Conservation (phyloP, 2,113 vertebrate species). For the Ophiodon elongatus region DNA sequence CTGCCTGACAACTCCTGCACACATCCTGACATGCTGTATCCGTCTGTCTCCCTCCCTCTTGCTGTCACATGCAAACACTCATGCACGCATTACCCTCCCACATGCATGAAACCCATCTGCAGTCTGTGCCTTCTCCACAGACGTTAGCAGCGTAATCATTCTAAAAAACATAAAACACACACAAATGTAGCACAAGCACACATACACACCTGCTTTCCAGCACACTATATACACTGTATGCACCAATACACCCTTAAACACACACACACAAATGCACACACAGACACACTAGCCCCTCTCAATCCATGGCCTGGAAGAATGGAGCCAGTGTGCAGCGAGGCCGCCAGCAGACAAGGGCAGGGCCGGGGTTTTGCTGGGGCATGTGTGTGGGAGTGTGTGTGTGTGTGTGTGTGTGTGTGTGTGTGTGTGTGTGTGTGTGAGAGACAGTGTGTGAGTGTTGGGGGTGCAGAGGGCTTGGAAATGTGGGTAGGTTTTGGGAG, state of each 20-base stretch:
- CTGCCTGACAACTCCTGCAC: slow-evolving; percentile 53
- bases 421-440: slow-evolving; percentile 29
- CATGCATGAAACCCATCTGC: slow-evolving; percentile 66
- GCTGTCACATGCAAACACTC: slow-evolving; percentile 55
- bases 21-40: slow-evolving; percentile 54
- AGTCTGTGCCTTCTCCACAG: slow-evolving; percentile 38
- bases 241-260: slow-evolving; percentile 43
- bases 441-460: slow-evolving; percentile 20
- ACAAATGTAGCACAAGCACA: slow-evolving; percentile 38
- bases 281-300: slow-evolving; percentile 65
- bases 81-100: slow-evolving; percentile 54
- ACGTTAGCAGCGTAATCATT: slow-evolving; percentile 53
- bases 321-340: slow-evolving; percentile 79
- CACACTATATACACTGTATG: slow-evolving; percentile 46
- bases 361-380: slow-evolving; percentile 62
- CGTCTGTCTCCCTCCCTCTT: slow-evolving; percentile 22
- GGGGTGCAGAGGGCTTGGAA: slow-evolving; percentile 56
- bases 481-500: slow-evolving; percentile 76
- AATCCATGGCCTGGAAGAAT: slow-evolving; percentile 77
- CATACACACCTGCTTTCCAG: slow-evolving; percentile 34
- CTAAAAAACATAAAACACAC: slow-evolving; percentile 55
- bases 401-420: slow-evolving; percentile 41
- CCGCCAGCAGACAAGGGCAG: slow-evolving; percentile 77
- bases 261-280: slow-evolving; percentile 44
- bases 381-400: slow-evolving; percentile 44